A percentile compares a stretch with the other conserved stretches of the same genome.
Conservation (phyloP, 2,113 vertebrate species). For the Pogonocichla stellata region DNA sequence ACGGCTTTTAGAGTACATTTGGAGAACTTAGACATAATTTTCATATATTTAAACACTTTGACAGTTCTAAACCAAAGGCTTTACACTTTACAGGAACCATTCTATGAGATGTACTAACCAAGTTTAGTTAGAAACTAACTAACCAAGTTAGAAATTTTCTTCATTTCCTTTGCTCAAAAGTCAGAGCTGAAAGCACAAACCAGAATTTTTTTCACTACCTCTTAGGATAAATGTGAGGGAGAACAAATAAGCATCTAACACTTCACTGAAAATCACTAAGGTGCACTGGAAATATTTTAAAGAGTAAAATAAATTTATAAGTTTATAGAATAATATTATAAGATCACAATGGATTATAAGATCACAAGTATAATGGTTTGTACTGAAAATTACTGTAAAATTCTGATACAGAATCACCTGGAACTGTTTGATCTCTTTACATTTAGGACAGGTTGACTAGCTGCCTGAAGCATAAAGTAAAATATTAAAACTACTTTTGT, state of each 20-base stretch:
- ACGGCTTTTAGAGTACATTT: background rate
- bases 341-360: background rate
- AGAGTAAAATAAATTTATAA: background rate
- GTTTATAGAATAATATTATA: background rate
- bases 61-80: background rate
- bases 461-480: background rate
- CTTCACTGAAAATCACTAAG: background rate
- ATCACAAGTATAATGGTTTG: background rate
- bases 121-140: background rate
- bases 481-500: background rate
- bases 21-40: background rate
- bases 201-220: background rate
- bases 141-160: background rate
- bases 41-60: background rate
- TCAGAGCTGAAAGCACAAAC: background rate
- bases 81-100: background rate
- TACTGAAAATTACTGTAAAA: background rate
- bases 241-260: background rate
- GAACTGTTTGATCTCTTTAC: background rate
- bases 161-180: background rate
- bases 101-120: background rate
- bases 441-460: background rate
- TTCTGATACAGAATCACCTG: background rate
- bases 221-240: accelerated
- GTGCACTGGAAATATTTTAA: background rate